Evolutionary conservation across 2,113 vertebrate species (phyloP), one percentile per base, ranked within the genome.

Genomic region (Ondatra zibethicus): DNA sequence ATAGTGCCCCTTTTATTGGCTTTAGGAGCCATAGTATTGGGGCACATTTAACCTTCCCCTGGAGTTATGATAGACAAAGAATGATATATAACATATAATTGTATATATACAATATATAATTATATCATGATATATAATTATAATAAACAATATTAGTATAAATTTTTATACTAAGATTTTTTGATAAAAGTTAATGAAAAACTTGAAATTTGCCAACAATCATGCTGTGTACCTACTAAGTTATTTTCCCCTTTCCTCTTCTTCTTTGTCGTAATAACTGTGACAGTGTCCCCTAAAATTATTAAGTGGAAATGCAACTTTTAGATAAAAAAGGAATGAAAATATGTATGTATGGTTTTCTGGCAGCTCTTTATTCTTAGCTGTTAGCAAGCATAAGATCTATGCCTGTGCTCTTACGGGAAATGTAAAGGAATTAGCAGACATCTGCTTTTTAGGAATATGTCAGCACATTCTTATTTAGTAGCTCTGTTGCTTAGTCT

Each of bases 261-360:
- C 13, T 81, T 13, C 8, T 13, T 31, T 84, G 4, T 45, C 23
- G 4, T 42, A 58, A 80, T 63, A 73, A 29, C n/a, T 82, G 14
- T 77, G 65, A 50, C n/a, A 89, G n/a, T 33, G 86, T 47, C 13
- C 5, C 14, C 3, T 65, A 50, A 78, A 55, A 84, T 61, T 93
- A 61, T 65, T 88, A 29, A 47, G 45, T n/a, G 76, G 12, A 3
- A 47, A 12, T 81, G 75, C 29, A 33, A 78, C 17, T 91, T 92
- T 95, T 17, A 91, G 58, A 8, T 27, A 78, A 10, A 88, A 23
- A 23, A 45, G 58, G 94, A 92, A 78, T 47, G 13, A 45, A 23
- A 52, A 92, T 76, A 29, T 84, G 55, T 27, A 85, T 47, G 25
- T 42, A 65, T 66, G 66, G 12, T 31, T 97, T 95, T 90, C n/a